Percentiles rank a stretch among this genome's conserved stretches.
Conservation (phyloP, 2,797 vertebrate species). For the Miichthys miiuy region DNA sequence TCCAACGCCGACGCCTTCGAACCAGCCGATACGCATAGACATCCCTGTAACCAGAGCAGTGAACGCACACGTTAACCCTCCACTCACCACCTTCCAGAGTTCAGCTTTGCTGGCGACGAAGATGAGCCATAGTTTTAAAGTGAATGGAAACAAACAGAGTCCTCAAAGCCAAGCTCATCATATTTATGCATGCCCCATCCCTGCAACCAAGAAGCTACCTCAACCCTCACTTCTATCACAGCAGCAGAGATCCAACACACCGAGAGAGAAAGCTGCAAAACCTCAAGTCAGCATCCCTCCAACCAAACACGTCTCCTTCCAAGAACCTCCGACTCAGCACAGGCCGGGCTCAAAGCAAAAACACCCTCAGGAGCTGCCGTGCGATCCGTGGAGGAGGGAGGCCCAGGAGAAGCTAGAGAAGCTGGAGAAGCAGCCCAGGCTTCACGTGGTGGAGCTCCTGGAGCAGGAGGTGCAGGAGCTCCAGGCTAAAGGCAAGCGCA, state of each 20-base stretch:
- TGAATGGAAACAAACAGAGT: slow-evolving; percentile 61
- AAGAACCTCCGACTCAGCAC: slow-evolving; percentile 85
- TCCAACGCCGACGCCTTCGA: slow-evolving; percentile 65
- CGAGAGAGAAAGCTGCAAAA: slow-evolving; percentile 65
- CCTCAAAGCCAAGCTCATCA: slow-evolving; percentile 17
- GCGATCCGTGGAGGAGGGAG: slow-evolving; percentile 89
- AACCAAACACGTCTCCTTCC: slow-evolving; percentile 85
- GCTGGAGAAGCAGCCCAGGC: slow-evolving; percentile 87
- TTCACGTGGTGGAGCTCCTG: slow-evolving; percentile 88
- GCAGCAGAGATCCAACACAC: slow-evolving; percentile 36
- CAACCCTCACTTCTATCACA: slow-evolving; percentile 60
- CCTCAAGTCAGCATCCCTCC: slow-evolving; percentile 73
- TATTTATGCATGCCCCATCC: slow-evolving; percentile 44
- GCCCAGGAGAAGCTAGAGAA: slow-evolving; percentile 88
- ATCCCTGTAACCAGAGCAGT: slow-evolving; percentile 77
- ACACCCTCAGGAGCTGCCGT: slow-evolving; percentile 75
- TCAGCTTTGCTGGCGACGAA: slow-evolving; percentile 51
- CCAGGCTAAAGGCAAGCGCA: slow-evolving; percentile 85
- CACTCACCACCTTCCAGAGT: slow-evolving; percentile 81
- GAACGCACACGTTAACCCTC: slow-evolving; percentile 77
- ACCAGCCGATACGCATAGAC: slow-evolving; percentile 81
- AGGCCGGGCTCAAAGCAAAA: slow-evolving; percentile 79
- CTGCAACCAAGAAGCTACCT: slow-evolving; percentile 55
- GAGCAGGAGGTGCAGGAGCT: slow-evolving; percentile 90
- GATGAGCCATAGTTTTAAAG: slow-evolving; percentile 81